Percentiles rank a stretch among this genome's conserved stretches.
These are phyloP conservation scores for Hecatera dysodea DNA, from an alignment of 2,888 invertebrate species.

Conservation along the genomic window DNA sequence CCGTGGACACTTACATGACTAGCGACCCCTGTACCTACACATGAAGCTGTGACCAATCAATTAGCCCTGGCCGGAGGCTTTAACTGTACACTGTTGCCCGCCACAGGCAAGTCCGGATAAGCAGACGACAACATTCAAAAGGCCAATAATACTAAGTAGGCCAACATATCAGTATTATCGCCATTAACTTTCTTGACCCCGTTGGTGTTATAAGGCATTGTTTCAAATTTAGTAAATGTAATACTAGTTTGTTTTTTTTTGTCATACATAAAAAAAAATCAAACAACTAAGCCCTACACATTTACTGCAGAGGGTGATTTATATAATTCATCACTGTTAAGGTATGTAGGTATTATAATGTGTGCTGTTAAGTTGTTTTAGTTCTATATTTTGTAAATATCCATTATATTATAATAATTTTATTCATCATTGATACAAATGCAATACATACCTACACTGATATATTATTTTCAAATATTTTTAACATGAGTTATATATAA, in stretches of 20 bases:
- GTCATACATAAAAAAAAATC: too few relatives aligned
- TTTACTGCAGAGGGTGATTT: too few relatives aligned
- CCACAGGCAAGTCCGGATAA: too few relatives aligned
- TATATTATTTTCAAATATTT: not conserved
- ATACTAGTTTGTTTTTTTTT: too few relatives aligned
- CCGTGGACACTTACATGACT: not conserved
- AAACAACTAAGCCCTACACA: too few relatives aligned
- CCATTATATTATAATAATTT: not conserved
- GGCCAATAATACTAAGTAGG: not conserved
- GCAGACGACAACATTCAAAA: too few relatives aligned
- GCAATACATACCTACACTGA: not conserved
- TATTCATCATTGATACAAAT: conserved; percentile 3
- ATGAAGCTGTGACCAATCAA: too few relatives aligned
- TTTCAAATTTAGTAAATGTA: too few relatives aligned
- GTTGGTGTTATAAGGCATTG: not conserved
- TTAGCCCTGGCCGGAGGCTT: too few relatives aligned
- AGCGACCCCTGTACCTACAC: too few relatives aligned
- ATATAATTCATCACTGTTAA: not conserved
- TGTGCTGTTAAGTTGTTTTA: not conserved
- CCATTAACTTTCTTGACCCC: not conserved
- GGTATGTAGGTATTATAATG: not conserved
- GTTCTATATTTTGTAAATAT: conserved; percentile 8
- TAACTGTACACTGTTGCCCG: too few relatives aligned
- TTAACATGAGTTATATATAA: not conserved
- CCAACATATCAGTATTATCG: not conserved